These are phyloP conservation scores for Coregonus sp. DNA, from an alignment of 2,797 vertebrate species.

Conservation along the genomic window DNA sequence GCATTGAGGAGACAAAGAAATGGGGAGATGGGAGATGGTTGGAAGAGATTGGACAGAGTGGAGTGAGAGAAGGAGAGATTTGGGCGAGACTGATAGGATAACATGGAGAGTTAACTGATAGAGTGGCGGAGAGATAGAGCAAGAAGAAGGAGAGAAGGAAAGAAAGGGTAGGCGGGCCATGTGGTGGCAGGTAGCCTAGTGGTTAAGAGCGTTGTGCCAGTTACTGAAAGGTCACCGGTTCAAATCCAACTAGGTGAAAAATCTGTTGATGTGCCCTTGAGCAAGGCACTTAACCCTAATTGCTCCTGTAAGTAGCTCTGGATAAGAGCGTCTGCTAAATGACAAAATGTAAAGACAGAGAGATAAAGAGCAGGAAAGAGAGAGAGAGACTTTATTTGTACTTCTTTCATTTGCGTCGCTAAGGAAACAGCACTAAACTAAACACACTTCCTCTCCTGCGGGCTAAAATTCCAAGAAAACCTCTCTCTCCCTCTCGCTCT, in stretches of 20 bases:
- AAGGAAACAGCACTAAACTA: slow-evolving; percentile 28
- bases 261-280: no score
- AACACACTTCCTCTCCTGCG: slow-evolving; percentile 33
- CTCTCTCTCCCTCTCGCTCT: background rate
- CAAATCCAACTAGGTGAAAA: no score
- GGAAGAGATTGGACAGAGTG: no score
- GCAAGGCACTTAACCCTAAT: no score
- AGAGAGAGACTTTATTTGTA: background rate
- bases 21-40: background rate
- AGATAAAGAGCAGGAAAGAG: no score
- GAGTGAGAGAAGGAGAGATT: background rate
- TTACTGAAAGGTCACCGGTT: no score
- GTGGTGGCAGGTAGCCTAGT: background rate
- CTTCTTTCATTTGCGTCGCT: slow-evolving; percentile 28
- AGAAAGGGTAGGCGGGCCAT: no score
- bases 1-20: background rate
- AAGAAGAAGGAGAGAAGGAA: no score
- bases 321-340: no score
- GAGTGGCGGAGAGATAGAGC: no score
- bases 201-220: no score
- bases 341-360: background rate
- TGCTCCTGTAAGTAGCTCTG: no score
- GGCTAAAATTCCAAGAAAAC: slow-evolving; percentile 19
- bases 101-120: background rate
- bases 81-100: background rate